A percentile compares a stretch with the other conserved stretches of the same genome.
These are phyloP conservation scores for Bicyclus anynana DNA, from an alignment of 1,140 invertebrate genomes.

Conservation along the genomic window DNA sequence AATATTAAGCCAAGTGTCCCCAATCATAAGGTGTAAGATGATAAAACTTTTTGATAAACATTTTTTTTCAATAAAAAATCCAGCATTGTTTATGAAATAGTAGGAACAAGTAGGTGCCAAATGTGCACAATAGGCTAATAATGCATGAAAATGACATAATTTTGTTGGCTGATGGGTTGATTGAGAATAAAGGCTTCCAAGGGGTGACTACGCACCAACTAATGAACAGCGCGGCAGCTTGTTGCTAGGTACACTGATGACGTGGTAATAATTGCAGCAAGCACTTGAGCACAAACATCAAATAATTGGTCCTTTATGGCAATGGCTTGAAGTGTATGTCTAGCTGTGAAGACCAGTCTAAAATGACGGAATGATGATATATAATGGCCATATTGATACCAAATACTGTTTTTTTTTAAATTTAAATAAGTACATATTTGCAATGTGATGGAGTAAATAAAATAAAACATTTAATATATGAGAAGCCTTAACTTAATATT, in stretches of 20 bases:
- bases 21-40: too few relatives aligned
- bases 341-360: not conserved
- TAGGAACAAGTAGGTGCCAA: not conserved
- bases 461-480: slow-evolving; percentile 7
- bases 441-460: not conserved
- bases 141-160: not conserved
- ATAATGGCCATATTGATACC: not conserved
- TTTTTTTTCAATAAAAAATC: too few relatives aligned
- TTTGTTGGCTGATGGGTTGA: not conserved
- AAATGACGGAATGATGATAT: slow-evolving; percentile 3
- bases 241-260: not conserved
- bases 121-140: not conserved
- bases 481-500: not conserved
- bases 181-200: not conserved
- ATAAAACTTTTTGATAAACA: too few relatives aligned
- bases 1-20: too few relatives aligned
- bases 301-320: not conserved
- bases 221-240: not conserved
- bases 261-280: slow-evolving; percentile 2
- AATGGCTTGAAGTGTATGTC: slow-evolving; percentile 2
- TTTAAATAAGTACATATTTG: not conserved
- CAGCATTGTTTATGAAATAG: too few relatives aligned
- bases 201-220: slow-evolving; percentile 3
- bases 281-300: not conserved
- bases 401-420: not conserved